Evolutionary conservation across 2,888 invertebrate genomes (phyloP), one percentile per base, ranked within the genome.

Genomic region (Poecilus cupreus): DNA sequence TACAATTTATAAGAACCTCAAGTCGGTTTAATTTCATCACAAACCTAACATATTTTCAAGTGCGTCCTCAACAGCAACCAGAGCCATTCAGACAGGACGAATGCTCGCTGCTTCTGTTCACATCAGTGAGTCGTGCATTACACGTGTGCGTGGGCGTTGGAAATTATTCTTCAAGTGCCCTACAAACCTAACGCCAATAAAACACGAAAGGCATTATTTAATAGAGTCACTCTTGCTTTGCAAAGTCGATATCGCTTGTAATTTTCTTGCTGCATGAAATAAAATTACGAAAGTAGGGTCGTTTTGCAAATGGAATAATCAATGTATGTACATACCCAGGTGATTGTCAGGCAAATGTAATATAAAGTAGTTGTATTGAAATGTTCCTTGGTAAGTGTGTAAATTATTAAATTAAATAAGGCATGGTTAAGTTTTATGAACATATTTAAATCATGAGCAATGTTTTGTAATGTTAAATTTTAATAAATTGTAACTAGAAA

Each of bases 141-240:
- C 76, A 32, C 18, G 76, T 76, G 76, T 75, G 51, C 54, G 76
- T 76, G 54, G 76, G 76, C 32, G 76, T 76, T 18, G 37, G 76
- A 76, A 51, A 54, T 76, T 76, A 54, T 26, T 26, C 18, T 37
- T 76, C 76, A 76, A 76, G 76, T 76, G 54, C 37, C 20, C 57
- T 76, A 76, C 49, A 76, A 32, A 54, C 54, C 54, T 32, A 32
- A 37, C 76, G 32, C 20, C 54, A 46, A 76, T 76, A 76, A 54
- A 51, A 54, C 54, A 54, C 76, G 76, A 76, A 76, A 26, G 76
- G 18, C 37, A 46, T 75, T 37, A 18, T 70, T 39, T 26, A 70
- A 70, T 70, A 18, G 18, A 70, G 70, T 70, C 70, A 70, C 20
- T 54, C 22, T 54, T 0, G 13, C 43, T 43, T 26, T 32, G 57